Evolutionary conservation across 2,113 vertebrate genomes (phyloP).

Genomic region (Trogon surrucura): DNA sequence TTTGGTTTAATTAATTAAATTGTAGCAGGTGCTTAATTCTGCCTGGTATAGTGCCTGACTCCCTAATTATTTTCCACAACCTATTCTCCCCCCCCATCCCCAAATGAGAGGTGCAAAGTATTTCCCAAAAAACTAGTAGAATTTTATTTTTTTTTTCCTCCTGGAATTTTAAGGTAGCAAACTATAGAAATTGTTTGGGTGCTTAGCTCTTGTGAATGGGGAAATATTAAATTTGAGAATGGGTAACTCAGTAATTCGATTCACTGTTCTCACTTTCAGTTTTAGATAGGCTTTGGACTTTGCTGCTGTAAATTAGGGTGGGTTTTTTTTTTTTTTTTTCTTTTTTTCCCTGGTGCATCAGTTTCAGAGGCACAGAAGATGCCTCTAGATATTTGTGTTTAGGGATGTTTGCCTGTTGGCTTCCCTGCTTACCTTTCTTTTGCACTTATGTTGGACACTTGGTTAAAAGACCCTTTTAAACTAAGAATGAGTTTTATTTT

Average conservation of each 20-base stretch:
- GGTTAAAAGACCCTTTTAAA: not conserved
- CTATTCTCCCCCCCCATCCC: not conserved
- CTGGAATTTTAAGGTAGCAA: not conserved
- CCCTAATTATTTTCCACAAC: not conserved
- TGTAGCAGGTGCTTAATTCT: slow-evolving; percentile 5
- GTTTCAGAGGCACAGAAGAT: not conserved
- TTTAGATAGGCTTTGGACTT: not conserved
- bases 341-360: not conserved
- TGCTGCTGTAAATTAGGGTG: not conserved
- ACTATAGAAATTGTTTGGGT: not conserved
- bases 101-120: not conserved
- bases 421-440: not conserved
- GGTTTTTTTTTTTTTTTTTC: no score
- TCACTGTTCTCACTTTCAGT: not conserved
- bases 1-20: slow-evolving; percentile 27
- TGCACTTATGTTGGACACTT: not conserved
- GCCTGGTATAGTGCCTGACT: not conserved
- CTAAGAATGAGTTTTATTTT: not conserved
- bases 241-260: not conserved
- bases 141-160: not conserved
- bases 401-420: not conserved
- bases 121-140: not conserved
- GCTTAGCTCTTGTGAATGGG: not conserved
- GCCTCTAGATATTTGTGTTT: not conserved
- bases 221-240: not conserved